Conservation (phyloP, 2,888 invertebrate species). For the Cataglyphis livida region DNA sequence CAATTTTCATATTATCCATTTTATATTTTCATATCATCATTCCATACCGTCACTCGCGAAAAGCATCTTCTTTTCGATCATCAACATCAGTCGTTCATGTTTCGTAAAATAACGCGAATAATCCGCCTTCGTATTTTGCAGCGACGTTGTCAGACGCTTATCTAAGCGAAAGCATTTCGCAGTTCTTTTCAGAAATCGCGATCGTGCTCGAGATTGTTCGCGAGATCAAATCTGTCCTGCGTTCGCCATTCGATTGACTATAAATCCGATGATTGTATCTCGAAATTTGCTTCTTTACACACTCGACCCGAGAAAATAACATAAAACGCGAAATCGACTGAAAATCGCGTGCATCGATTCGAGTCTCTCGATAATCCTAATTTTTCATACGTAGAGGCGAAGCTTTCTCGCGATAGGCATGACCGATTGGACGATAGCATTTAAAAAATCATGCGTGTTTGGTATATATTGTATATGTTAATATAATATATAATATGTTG, state of each 20-base stretch:
- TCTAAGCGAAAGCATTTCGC: neutral
- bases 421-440: neutral
- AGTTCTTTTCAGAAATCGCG: neutral
- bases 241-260: neutral
- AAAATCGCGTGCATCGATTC: neutral
- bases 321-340: neutral
- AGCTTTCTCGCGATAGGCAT: neutral
- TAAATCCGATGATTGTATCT: neutral
- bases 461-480: neutral
- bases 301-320: neutral
- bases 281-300: slow-evolving; percentile 11
- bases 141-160: neutral
- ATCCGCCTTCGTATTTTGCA: slow-evolving; percentile 3
- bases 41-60: neutral
- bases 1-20: slow-evolving; percentile 12
- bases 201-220: slow-evolving; percentile 3
- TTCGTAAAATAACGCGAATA: slow-evolving; percentile 2
- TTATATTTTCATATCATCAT: neutral
- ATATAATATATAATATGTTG: neutral
- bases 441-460: neutral
- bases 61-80: neutral
- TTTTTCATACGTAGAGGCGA: neutral
- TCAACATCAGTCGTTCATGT: slow-evolving; percentile 5
- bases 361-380: neutral
- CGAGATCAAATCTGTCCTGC: slow-evolving; percentile 13